Evolutionary conservation across 2,888 invertebrate genomes (phyloP).

Genomic region (Spodoptera littoralis): DNA sequence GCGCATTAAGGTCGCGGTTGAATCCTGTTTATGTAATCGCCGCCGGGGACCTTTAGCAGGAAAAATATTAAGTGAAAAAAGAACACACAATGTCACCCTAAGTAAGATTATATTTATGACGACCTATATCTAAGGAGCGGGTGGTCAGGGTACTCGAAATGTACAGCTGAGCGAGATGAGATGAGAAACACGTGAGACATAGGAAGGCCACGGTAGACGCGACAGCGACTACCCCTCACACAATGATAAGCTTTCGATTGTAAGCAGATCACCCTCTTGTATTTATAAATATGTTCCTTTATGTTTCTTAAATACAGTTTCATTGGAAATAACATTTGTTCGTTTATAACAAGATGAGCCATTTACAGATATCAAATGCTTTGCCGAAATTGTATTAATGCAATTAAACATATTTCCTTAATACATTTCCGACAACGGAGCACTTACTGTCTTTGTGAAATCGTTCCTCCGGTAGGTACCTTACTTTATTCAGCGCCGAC

Average conservation of each 20-base stretch:
- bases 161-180: conserved; percentile 63
- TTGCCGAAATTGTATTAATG: not conserved
- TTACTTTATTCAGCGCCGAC: conserved; percentile 54
- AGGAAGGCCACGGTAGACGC: conserved; percentile 12
- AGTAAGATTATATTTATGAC: conserved; percentile 81
- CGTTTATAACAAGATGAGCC: not conserved
- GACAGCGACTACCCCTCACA: conserved; percentile 38
- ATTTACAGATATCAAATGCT: too few relatives aligned
- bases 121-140: conserved; percentile 64
- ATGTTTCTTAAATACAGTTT: conserved; percentile 17
- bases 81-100: conserved; percentile 82
- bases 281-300: conserved; percentile 3
- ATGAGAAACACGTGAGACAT: conserved; percentile 58
- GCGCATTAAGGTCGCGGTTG: conserved; percentile 88
- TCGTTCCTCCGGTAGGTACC: conserved; percentile 41
- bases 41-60: conserved; percentile 85
- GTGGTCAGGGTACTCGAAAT: conserved; percentile 64
- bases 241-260: conserved; percentile 56
- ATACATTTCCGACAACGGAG: conserved; percentile 31
- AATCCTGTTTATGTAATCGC: conserved; percentile 89
- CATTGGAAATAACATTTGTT: conserved; percentile 12
- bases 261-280: conserved; percentile 27
- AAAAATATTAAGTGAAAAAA: conserved; percentile 88
- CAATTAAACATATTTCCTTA: conserved; percentile 43
- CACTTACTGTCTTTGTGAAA: conserved; percentile 49